These are phyloP conservation scores for Pseudomyrmex gracilis DNA, from an alignment of 1,140 invertebrate genomes.

Conservation along the genomic window DNA sequence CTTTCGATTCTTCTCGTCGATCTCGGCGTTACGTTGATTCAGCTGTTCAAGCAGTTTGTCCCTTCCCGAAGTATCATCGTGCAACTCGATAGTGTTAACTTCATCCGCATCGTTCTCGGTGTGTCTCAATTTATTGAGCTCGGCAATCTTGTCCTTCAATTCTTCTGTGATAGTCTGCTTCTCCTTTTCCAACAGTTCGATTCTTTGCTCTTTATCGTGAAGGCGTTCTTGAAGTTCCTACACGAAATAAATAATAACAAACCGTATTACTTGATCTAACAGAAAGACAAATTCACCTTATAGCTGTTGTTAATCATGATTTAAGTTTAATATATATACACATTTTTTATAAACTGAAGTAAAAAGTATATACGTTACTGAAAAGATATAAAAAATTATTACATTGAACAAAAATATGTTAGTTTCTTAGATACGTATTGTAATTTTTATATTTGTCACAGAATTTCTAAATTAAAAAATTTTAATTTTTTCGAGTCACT, in stretches of 20 bases:
- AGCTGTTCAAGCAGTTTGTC: conserved; percentile 74
- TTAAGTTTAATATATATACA: not conserved
- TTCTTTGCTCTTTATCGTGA: conserved; percentile 77
- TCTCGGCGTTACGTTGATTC: conserved; percentile 67
- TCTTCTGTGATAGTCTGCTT: conserved; percentile 78
- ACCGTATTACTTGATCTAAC: not conserved
- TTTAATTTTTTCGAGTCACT: no score
- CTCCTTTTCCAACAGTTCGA: conserved; percentile 77
- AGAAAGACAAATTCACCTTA: not conserved
- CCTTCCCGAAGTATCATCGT: conserved; percentile 48
- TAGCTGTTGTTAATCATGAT: not conserved
- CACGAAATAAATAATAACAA: conserved; percentile 27
- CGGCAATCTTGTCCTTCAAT: conserved; percentile 76
- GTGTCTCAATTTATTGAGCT: conserved; percentile 79
- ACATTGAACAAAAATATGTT: not conserved
- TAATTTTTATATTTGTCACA: no score
- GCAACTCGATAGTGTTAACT: conserved; percentile 19
- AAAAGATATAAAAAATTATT: not conserved
- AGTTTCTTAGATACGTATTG: not conserved
- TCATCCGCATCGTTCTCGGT: conserved; percentile 55
- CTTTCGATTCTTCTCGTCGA: conserved; percentile 81
- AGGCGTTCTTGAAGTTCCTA: conserved; percentile 80
- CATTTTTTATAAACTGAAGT: not conserved
- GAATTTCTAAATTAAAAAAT: no score
- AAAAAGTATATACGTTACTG: not conserved